phyloP scores from a whole-genome alignment of 2,113 vertebrate species.

The Ciconia maguari region DNA sequence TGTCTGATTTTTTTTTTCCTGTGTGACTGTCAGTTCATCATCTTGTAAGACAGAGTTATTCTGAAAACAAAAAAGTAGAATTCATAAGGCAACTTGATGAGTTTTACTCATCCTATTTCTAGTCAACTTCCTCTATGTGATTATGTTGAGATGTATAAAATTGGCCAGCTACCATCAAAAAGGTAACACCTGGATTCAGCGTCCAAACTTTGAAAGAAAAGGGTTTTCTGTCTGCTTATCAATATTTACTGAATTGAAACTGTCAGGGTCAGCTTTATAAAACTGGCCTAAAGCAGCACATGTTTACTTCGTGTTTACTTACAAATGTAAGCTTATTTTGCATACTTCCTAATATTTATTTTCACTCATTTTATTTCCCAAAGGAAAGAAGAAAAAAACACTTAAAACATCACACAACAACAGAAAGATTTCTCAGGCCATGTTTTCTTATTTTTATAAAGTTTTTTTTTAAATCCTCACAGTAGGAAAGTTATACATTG shows the following conservation, averaged over 20 bases:
- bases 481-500: neutral
- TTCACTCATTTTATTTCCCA: neutral
- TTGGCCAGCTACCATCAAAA: neutral
- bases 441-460: neutral
- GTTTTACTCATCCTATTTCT: constrained; percentile 4
- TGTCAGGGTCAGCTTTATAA: neutral
- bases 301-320: neutral
- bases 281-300: neutral
- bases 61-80: constrained; percentile 3
- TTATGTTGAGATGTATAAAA: neutral
- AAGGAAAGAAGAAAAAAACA: neutral
- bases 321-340: neutral
- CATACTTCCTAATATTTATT: neutral
- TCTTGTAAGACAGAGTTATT: constrained; percentile 27
- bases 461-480: neutral
- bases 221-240: neutral
- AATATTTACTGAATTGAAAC: neutral
- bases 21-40: constrained; percentile 45
- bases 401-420: neutral
- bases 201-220: neutral
- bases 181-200: neutral
- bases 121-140: neutral
- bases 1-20: constrained; percentile 36
- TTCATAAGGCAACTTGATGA: neutral
- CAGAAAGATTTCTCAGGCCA: neutral